Evolutionary conservation across 1,140 invertebrate genomes (phyloP).

Genomic region (Plodia interpunctella): DNA sequence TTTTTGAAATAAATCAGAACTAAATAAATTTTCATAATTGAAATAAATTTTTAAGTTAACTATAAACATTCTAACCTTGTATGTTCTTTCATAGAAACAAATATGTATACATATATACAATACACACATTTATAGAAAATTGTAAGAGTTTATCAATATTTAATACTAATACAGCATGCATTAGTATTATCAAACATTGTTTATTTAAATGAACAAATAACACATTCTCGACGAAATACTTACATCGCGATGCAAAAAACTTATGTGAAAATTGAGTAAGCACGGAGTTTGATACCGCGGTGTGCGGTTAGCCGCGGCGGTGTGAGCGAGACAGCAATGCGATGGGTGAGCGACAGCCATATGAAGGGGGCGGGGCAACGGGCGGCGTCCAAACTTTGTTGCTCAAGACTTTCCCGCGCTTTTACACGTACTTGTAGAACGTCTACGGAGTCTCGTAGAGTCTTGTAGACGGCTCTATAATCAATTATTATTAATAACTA

Average conservation of each 20-base stretch:
- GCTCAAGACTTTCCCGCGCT: constrained; percentile 52
- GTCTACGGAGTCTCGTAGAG: neutral
- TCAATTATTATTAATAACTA: no score
- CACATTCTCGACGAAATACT: neutral
- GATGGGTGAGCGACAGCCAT: constrained; percentile 39
- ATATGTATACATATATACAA: no score
- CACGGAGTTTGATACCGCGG: constrained; percentile 25
- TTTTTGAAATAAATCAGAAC: no score
- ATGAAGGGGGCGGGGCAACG: constrained; percentile 40
- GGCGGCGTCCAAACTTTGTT: constrained; percentile 47
- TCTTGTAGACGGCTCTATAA: constrained; percentile 10
- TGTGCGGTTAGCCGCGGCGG: constrained; percentile 46
- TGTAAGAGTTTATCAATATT: no score
- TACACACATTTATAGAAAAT: no score
- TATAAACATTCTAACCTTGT: no score
- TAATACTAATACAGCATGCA: no score
- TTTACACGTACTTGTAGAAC: constrained; percentile 11
- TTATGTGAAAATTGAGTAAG: neutral
- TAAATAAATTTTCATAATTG: no score
- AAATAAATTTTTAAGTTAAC: no score
- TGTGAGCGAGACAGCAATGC: constrained; percentile 34
- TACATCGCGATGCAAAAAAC: neutral
- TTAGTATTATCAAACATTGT: no score
- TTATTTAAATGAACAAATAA: neutral
- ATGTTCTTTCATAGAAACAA: no score